A percentile compares a stretch with the other conserved stretches of the same genome.
phyloP scores from a whole-genome alignment of 1,140 invertebrate genomes.

The Onthophagus taurus region DNA sequence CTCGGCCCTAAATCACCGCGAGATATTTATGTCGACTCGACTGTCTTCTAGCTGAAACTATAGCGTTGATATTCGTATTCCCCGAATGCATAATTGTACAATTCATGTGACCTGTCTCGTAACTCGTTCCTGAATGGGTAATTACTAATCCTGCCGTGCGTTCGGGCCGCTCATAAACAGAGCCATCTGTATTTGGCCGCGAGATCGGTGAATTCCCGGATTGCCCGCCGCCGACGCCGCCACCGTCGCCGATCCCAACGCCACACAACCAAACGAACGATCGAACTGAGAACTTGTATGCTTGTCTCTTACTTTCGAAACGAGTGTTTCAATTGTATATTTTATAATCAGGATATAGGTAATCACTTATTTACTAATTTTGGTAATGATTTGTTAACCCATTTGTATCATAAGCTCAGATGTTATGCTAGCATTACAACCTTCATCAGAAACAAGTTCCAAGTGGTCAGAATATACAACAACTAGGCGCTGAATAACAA shows the following conservation, averaged over 20 bases:
- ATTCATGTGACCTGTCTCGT: constrained; percentile 14
- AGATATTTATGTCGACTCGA: constrained; percentile 12
- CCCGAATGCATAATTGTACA: constrained; percentile 14
- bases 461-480: too few species aligned
- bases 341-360: too few species aligned
- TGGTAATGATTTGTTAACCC: too few species aligned
- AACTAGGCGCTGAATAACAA: too few species aligned
- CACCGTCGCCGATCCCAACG: neutral
- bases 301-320: too few species aligned
- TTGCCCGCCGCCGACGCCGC: neutral
- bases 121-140: constrained; percentile 13
- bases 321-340: too few species aligned
- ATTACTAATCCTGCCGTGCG: constrained; percentile 12
- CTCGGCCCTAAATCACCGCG: constrained; percentile 11
- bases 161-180: constrained; percentile 4
- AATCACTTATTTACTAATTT: too few species aligned
- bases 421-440: too few species aligned
- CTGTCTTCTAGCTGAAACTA: constrained; percentile 13
- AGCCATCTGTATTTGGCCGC: constrained; percentile 12
- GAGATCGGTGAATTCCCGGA: neutral
- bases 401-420: too few species aligned
- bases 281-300: too few species aligned
- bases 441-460: too few species aligned
- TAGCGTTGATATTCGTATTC: constrained; percentile 15
- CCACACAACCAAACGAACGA: too few species aligned